Percentiles rank a stretch among this genome's conserved stretches.
Conservation (phyloP, 2,888 invertebrate genomes). For the Drosophila mayaguana region DNA sequence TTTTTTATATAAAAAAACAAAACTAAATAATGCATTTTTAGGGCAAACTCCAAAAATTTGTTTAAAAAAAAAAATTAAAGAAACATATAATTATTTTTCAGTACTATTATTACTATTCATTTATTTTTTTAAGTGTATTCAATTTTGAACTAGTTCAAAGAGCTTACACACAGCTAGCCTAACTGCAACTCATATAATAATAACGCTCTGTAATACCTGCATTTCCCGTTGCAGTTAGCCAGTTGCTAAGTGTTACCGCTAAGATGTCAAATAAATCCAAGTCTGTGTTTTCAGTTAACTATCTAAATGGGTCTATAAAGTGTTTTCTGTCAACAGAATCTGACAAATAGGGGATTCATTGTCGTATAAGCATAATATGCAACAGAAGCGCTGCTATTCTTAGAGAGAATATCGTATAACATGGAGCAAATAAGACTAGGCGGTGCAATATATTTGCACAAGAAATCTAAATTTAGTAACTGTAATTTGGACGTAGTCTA, state of each 20-base stretch:
- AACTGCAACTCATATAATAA: background rate
- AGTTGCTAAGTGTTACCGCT: conserved; percentile 3
- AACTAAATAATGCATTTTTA: too few relatives aligned
- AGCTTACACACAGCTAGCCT: background rate
- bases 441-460: conserved; percentile 21
- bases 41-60: too few relatives aligned
- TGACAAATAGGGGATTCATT: background rate
- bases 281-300: background rate
- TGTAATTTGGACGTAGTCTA: conserved; percentile 16
- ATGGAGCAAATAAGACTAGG: conserved; percentile 13
- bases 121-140: background rate
- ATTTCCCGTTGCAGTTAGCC: background rate
- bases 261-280: background rate
- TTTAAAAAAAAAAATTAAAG: too few relatives aligned
- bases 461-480: conserved; percentile 39
- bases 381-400: conserved; percentile 28
- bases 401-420: conserved; percentile 16
- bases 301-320: background rate
- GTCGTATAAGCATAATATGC: conserved; percentile 5
- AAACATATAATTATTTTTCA: too few relatives aligned
- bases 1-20: too few relatives aligned
- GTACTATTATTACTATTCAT: too few relatives aligned
- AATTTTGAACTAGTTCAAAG: conserved; percentile 1
- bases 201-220: background rate
- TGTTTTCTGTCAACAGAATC: background rate